These are phyloP conservation scores for Pegoplata infirma DNA, from an alignment of 2,888 invertebrate species.

Conservation along the genomic window DNA sequence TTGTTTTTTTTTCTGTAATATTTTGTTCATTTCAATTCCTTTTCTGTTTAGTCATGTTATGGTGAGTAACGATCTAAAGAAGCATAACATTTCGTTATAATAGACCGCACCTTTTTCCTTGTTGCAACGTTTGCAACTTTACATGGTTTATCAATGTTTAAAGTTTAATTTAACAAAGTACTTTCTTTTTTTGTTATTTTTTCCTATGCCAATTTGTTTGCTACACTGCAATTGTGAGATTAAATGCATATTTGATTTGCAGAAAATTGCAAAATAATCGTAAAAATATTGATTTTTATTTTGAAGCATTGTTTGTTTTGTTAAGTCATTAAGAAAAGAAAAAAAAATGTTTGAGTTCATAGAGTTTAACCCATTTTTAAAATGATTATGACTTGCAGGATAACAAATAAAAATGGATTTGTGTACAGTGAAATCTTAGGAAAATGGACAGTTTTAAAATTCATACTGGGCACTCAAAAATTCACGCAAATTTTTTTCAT, in stretches of 20 bases:
- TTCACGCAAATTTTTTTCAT: no score
- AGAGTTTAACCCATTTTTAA: no score
- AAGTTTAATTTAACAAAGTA: constrained; percentile 48
- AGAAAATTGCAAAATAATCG: constrained; percentile 55
- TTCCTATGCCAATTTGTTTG: neutral
- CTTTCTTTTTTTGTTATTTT: neutral
- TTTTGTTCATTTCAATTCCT: neutral
- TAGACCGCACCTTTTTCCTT: constrained; percentile 36
- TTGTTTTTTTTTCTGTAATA: neutral
- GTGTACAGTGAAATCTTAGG: no score
- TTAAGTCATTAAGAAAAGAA: neutral
- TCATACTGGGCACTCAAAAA: no score
- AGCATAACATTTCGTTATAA: constrained; percentile 16
- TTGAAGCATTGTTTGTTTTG: neutral
- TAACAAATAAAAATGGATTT: neutral
- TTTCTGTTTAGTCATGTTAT: constrained; percentile 32
- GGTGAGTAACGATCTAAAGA: constrained; percentile 29
- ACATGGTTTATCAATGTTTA: constrained; percentile 7
- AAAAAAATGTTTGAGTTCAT: neutral
- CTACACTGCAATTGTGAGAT: constrained; percentile 8
- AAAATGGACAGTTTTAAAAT: neutral
- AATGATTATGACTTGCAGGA: no score
- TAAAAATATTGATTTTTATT: constrained; percentile 49
- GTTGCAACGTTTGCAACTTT: neutral
- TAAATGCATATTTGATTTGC: constrained; percentile 53